phyloP scores from a whole-genome alignment of 2,113 vertebrate species.

The Ceratotherium simum region DNA sequence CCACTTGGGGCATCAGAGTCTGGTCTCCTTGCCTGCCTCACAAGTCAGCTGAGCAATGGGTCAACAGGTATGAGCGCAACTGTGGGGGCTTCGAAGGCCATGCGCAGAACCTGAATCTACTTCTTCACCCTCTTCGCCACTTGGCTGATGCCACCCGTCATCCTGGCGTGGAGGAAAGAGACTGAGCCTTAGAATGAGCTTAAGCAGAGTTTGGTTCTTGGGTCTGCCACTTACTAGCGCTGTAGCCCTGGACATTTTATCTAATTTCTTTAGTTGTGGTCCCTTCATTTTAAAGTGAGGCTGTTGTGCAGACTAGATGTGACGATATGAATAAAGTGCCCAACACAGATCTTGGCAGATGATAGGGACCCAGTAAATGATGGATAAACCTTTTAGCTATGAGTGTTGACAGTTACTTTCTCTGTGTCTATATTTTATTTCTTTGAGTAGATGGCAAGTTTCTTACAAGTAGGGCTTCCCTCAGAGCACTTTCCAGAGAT shows the following conservation, averaged over 20 bases:
- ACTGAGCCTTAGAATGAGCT: neutral
- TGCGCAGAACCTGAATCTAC: rapidly evolving
- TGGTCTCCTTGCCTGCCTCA: neutral
- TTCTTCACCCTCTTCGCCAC: rapidly evolving
- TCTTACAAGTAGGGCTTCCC: neutral
- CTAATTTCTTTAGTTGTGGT: neutral
- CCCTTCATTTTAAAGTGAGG: neutral
- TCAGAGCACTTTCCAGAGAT: neutral
- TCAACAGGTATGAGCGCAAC: neutral
- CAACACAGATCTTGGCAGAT: neutral
- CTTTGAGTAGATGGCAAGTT: neutral
- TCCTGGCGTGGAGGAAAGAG: neutral
- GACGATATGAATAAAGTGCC: no score
- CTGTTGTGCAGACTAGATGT: rapidly evolving
- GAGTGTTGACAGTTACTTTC: neutral
- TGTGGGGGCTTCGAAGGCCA: neutral
- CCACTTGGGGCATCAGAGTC: neutral
- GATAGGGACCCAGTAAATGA: neutral
- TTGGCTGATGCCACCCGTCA: neutral
- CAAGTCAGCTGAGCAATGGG: rapidly evolving
- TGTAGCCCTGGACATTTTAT: neutral
- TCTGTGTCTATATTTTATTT: neutral
- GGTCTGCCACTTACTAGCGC: neutral
- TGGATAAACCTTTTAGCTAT: neutral
- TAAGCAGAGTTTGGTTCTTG: neutral